Evolutionary conservation across 2,113 vertebrate genomes (phyloP).

Genomic region (Mugil cephalus): DNA sequence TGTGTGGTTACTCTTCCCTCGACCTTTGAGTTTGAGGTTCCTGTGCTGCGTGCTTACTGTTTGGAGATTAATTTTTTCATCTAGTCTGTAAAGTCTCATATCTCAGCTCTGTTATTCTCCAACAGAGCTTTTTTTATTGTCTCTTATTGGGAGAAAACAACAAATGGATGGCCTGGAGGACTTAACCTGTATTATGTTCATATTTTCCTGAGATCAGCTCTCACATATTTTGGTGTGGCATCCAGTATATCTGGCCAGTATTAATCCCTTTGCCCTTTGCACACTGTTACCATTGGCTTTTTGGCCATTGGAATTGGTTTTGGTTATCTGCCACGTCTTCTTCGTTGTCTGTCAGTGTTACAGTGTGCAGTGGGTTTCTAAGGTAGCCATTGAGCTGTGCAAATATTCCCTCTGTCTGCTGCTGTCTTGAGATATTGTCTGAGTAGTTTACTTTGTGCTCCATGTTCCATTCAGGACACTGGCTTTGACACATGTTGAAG

Average conservation of each 20-base stretch:
- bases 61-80: not conserved
- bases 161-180: not conserved
- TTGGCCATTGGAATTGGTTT: not conserved
- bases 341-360: not conserved
- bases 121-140: not conserved
- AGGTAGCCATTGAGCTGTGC: not conserved
- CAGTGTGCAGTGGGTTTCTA: not conserved
- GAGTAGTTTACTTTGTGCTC: constrained; percentile 31
- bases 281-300: not conserved
- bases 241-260: not conserved
- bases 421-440: constrained; percentile 19
- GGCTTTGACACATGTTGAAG: not conserved
- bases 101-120: constrained; percentile 4
- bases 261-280: not conserved
- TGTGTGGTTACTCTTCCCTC: not conserved
- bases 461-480: constrained; percentile 24
- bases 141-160: not conserved
- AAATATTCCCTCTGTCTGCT: not conserved
- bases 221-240: not conserved
- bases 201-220: not conserved
- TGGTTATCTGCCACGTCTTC: not conserved
- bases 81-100: not conserved
- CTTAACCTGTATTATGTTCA: not conserved
- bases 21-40: not conserved
- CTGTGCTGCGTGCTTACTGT: not conserved